phyloP scores from a whole-genome alignment of 2,888 invertebrate genomes.

The Dermolepida albohirtum region DNA sequence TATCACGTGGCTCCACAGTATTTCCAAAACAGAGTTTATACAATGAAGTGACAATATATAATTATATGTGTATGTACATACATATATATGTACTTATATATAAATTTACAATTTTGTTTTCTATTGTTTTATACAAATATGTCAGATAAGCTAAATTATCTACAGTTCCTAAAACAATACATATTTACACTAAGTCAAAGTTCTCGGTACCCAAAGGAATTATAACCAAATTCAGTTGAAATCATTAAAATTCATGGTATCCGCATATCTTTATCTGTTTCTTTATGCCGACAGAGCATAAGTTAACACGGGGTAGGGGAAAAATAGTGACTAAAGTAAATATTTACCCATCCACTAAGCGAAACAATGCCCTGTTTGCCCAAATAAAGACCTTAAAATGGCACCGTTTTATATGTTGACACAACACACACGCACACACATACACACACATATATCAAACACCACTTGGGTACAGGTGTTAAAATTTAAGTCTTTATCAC shows the following conservation, averaged over 20 bases:
- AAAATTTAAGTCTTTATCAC: slow-evolving; percentile 38
- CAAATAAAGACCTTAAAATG: slow-evolving; percentile 39
- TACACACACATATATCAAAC: slow-evolving; percentile 20
- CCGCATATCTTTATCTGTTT: not conserved
- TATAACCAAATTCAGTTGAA: not conserved
- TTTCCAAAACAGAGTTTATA: no score
- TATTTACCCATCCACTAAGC: slow-evolving; percentile 38
- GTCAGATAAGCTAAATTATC: not conserved
- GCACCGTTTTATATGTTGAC: slow-evolving; percentile 33
- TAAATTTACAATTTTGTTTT: no score
- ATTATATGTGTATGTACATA: no score
- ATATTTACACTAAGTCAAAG: no score
- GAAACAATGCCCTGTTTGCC: slow-evolving; percentile 42
- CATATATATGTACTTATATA: no score
- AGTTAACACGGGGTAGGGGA: not conserved
- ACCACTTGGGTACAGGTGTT: slow-evolving; percentile 38
- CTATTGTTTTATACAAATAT: no score
- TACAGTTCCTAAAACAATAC: not conserved
- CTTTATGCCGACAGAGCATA: not conserved
- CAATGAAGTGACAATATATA: no score
- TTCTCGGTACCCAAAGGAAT: not conserved
- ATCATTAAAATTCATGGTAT: slow-evolving; percentile 16
- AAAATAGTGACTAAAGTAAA: slow-evolving; percentile 24
- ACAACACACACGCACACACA: not conserved
- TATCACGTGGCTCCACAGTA: no score